A percentile compares a stretch with the other conserved stretches of the same genome.
Evolutionary conservation across 2,113 vertebrate genomes (phyloP).

Genomic region (Ascaphus truei): DNA sequence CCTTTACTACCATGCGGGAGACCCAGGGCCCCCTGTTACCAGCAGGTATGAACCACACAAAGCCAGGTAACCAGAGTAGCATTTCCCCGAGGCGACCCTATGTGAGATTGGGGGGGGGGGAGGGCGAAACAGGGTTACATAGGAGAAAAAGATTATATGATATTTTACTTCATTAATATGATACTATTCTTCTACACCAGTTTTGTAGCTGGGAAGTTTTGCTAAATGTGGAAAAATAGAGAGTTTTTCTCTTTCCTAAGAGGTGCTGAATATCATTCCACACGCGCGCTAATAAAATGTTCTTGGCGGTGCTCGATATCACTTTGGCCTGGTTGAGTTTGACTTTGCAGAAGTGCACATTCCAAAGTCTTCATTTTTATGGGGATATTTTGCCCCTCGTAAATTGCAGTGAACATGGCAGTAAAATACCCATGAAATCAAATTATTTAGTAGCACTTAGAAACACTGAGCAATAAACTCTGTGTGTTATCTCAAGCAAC

Average conservation of each 20-base stretch:
- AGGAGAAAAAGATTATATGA: no score
- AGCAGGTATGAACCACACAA: no score
- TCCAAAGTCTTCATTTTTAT: neutral
- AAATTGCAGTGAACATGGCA: conserved; percentile 6
- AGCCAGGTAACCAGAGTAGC: no score
- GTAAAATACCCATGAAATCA: conserved; percentile 18
- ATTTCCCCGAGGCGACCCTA: no score
- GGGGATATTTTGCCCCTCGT: conserved; percentile 1
- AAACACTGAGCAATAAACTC: conserved; percentile 15
- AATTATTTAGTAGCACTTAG: neutral
- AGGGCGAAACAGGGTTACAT: no score
- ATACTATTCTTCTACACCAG: no score
- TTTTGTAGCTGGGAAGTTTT: no score
- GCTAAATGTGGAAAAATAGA: no score
- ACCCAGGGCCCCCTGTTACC: no score
- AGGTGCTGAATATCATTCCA: neutral
- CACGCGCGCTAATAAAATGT: neutral
- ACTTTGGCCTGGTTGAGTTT: neutral
- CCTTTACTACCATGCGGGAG: no score
- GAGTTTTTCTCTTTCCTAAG: neutral
- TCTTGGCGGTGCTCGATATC: neutral
- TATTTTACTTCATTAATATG: no score
- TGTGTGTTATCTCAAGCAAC: neutral
- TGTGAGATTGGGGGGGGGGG: no score
- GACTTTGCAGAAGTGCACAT: neutral